Evolutionary conservation across 2,113 vertebrate genomes (phyloP), one percentile per base, ranked within the genome.

Genomic region (Datnioides undecimradiatus): DNA sequence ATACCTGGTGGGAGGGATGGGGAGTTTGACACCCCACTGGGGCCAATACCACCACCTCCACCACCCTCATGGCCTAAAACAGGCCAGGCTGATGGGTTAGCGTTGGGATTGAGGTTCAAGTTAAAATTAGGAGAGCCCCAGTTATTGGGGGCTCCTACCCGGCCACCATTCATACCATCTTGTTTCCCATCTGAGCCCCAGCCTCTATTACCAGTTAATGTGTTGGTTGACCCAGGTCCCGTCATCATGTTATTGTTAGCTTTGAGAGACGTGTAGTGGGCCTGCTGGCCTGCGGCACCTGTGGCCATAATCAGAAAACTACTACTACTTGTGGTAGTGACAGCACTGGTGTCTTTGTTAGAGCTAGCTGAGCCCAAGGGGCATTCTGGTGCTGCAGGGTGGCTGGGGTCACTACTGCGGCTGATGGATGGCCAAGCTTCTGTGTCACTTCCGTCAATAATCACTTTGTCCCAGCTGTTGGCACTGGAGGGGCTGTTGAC

Each of bases 41-140:
- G 41, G 58, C 92, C 92, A 76, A 91, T 88, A 46, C 82, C 78
- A 89, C 92, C 95, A 94, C 94, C 90, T 93, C 94, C 78, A 93
- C 93, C 94, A 92, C 95, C 95, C 84, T 99, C 98, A 52, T 99
- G 98, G 90, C 98, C 97, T 10, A 99, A 96, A 80, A 97, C 96
- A 87, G 98, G 98, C 98, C 98, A 99, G 86, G 97, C 98, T 83
- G 98, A 96, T 77, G 98, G 97, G 94, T 99, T 99, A 94, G 97
- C 97, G 93, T 95, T 99, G 71, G 98, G 97, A 80, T 99, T 99
- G 90, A 99, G 96, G 95, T 98, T 99, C 90, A 99, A 95, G 95
- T 97, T 97, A 93, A 96, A 96, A 95, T 87, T 97, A 93, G 97
- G 95, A 90, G 97, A 93, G 74, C 96, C 94, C 97, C 98, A 99